phyloP scores from a whole-genome alignment of 1,140 invertebrate species.

The Yoshiicerus persimilis region DNA sequence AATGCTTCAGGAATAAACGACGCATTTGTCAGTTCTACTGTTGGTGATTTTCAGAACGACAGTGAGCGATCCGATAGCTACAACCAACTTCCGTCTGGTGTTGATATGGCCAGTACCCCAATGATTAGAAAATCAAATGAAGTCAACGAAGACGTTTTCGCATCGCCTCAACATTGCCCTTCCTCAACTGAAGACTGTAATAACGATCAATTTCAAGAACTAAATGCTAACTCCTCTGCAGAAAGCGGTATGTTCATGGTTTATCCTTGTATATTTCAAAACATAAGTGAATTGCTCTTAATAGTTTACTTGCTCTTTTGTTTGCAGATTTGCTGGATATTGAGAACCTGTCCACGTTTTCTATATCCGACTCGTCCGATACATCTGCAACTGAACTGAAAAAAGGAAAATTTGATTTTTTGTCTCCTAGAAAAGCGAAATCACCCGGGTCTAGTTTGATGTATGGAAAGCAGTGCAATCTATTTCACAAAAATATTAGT shows the following conservation, averaged over 20 bases:
- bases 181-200: background rate
- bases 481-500: background rate
- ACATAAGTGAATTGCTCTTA: too few species aligned
- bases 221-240: background rate
- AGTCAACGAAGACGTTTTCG: background rate
- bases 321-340: background rate
- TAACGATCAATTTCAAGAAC: background rate
- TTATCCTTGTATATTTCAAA: background rate
- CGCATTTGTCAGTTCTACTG: background rate
- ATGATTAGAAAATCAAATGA: background rate
- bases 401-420: background rate
- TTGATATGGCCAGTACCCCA: background rate
- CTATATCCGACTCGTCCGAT: background rate
- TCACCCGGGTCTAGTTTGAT: background rate
- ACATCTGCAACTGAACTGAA: background rate
- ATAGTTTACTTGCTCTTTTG: background rate
- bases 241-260: background rate
- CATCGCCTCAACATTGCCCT: background rate
- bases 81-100: too few species aligned
- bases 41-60: background rate
- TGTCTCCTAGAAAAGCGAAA: background rate
- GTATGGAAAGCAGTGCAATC: background rate
- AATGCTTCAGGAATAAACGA: background rate
- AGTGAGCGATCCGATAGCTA: background rate
- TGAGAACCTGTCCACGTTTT: background rate